These are phyloP conservation scores for Passer domesticus DNA, from an alignment of 2,113 vertebrate genomes.

Conservation along the genomic window DNA sequence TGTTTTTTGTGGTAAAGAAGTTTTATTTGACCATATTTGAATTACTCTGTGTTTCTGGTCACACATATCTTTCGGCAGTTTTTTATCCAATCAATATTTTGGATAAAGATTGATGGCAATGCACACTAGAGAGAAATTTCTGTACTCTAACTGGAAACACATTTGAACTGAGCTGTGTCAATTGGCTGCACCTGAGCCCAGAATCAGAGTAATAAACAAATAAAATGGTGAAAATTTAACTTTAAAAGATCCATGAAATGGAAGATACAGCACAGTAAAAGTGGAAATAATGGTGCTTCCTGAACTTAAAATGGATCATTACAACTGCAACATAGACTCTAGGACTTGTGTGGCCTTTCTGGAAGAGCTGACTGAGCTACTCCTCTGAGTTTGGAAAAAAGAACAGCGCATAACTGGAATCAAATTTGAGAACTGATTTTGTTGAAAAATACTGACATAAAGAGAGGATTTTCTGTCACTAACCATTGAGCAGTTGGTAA, in stretches of 20 bases:
- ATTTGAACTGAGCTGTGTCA: not conserved
- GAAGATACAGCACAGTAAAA: not conserved
- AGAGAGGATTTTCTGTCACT: constrained; percentile 23
- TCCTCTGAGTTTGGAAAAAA: not conserved
- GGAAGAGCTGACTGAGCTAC: not conserved
- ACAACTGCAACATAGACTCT: not conserved
- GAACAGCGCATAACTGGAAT: not conserved
- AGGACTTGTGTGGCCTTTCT: not conserved
- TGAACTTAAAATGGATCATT: not conserved
- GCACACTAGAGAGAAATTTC: not conserved
- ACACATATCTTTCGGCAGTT: not conserved
- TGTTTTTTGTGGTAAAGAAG: not conserved
- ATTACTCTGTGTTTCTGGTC: not conserved
- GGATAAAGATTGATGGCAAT: constrained; percentile 8
- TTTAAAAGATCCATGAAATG: not conserved
- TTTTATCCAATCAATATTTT: constrained; percentile 3
- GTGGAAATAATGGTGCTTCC: not conserved
- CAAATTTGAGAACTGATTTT: constrained; percentile 5
- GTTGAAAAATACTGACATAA: not conserved
- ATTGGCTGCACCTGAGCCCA: constrained; percentile 3
- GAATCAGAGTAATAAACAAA: not conserved
- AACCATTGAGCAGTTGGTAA: constrained; percentile 14
- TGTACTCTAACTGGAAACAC: not conserved
- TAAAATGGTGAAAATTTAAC: not conserved
- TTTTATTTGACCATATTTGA: not conserved